Base-by-base conservation (phyloP, 2,113 vertebrate genomes). In the Megaceryle torquata region DNA sequence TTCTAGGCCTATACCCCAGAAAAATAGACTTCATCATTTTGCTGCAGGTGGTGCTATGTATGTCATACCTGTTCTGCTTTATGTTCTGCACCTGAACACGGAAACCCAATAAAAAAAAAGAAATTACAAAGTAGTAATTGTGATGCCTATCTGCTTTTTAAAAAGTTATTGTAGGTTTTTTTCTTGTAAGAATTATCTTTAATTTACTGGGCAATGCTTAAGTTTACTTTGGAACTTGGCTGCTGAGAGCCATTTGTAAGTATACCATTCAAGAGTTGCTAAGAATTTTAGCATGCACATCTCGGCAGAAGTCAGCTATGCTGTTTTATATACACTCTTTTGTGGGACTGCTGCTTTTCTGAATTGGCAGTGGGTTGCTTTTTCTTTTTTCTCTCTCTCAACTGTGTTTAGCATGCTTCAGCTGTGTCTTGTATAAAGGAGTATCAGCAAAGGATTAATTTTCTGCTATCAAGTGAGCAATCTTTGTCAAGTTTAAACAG, bases 311-410 rank as follows among this genome's bases (percentile, higher is more conserved):
- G 46, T 67, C 69, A 71, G 22, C 51, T 60, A 43, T 22, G 46
- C 26, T 31, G 11, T 37, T 17, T 21, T 39, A 13, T 7, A 11
- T 16, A 28, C 1, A 1, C 3, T n/a, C 4, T n/a, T 18, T n/a
- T 54, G 37, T 0, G 28, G 56, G 44, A 51, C 60, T 35, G 44
- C 26, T 82, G 37, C 20, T 60, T 63, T 81, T 85, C 48, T 77
- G 43, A 65, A 61, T 13, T 39, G 53, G 15, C 1, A 3, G 7
- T 46, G 33, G 43, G 6, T 64, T 33, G 12, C 16, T 35, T 13
- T 83, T 56, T 61, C 35, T 37, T 29, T 35, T 39, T 51, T 25
- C 50, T 51, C 14, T 46, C 11, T 57, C 50, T 64, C 6, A 41
- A 5, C 16, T n/a, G 19, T 57, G 28, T 50, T 86, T 48, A 89